Conservation (phyloP, 2,888 invertebrate genomes). For the Thereva unica region DNA sequence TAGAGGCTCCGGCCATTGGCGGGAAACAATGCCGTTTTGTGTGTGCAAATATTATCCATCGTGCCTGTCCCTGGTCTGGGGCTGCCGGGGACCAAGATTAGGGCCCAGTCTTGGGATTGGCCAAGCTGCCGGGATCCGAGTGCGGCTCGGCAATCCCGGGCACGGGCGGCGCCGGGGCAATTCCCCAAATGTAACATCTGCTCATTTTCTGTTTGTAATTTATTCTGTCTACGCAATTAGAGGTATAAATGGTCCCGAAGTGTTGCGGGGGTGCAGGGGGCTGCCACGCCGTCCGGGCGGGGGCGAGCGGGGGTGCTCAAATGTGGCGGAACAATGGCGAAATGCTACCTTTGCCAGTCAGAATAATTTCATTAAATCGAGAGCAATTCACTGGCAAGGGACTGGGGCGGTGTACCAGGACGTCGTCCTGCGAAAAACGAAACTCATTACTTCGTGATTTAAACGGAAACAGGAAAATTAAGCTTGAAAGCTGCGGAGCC, state of each 20-base stretch:
- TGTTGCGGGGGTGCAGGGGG: not conserved
- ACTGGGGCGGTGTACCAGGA: constrained; percentile 5
- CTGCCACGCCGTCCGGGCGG: too few species aligned
- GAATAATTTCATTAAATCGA: constrained; percentile 38
- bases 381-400: constrained; percentile 33
- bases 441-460: constrained; percentile 38
- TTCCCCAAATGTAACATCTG: constrained; percentile 36
- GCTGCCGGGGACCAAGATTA: too few species aligned
- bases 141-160: not conserved
- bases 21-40: too few species aligned
- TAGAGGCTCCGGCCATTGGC: too few species aligned
- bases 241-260: constrained; percentile 30
- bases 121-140: too few species aligned
- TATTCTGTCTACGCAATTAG: constrained; percentile 37
- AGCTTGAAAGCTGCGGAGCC: constrained; percentile 29
- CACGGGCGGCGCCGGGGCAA: not conserved
- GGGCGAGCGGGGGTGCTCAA: not conserved
- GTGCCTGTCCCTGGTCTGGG: too few species aligned
- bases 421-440: constrained; percentile 31
- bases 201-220: constrained; percentile 37
- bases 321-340: constrained; percentile 20
- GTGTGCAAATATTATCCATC: too few species aligned
- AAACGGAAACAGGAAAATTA: constrained; percentile 37
- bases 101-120: too few species aligned
- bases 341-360: constrained; percentile 33